Conservation (phyloP, 2,888 invertebrate species). For the Rhimphoctona megacephalus region DNA sequence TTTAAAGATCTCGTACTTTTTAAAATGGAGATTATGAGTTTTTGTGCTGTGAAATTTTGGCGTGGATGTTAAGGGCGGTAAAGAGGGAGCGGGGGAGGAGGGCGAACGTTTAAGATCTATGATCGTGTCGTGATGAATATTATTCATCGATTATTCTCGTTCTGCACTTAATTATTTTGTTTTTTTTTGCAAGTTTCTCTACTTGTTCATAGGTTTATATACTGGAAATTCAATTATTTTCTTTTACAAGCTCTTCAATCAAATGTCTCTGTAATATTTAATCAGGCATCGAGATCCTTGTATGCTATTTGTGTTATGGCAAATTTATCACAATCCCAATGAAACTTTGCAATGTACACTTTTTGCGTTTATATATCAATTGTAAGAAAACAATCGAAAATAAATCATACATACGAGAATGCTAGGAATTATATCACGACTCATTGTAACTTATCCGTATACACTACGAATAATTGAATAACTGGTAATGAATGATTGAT, state of each 20-base stretch:
- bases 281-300: neutral
- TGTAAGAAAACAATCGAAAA: slow-evolving; percentile 14
- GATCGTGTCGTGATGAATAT: slow-evolving; percentile 33
- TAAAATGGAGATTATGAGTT: slow-evolving; percentile 32
- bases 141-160: slow-evolving; percentile 14
- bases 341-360: slow-evolving; percentile 8
- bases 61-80: neutral
- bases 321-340: neutral
- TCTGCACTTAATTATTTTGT: neutral
- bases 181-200: slow-evolving; percentile 1
- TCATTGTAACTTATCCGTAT: slow-evolving; percentile 64
- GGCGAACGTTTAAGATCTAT: slow-evolving; percentile 8
- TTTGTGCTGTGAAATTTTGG: slow-evolving; percentile 45
- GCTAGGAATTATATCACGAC: slow-evolving; percentile 53
- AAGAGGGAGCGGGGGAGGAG: neutral
- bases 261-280: slow-evolving; percentile 23
- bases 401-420: slow-evolving; percentile 33
- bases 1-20: slow-evolving; percentile 37
- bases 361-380: slow-evolving; percentile 54
- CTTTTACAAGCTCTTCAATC: neutral
- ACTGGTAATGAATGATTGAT: slow-evolving; percentile 59
- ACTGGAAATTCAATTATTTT: neutral
- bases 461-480: slow-evolving; percentile 62
- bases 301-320: neutral
- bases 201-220: neutral